Conservation (phyloP, 2,888 invertebrate genomes). For the Lithophane leautieri region DNA sequence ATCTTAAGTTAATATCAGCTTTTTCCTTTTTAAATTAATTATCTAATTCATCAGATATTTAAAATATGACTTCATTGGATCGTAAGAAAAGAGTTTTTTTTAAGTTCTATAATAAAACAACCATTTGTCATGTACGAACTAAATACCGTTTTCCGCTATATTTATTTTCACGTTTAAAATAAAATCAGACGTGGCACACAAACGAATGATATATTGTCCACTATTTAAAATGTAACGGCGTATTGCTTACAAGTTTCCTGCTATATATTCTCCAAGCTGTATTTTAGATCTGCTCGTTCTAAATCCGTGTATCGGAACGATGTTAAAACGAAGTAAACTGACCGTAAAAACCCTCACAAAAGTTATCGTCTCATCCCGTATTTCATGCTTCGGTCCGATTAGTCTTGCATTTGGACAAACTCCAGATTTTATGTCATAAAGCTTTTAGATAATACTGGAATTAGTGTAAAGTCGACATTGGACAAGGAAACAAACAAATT, state of each 20-base stretch:
- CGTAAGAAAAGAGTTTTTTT: slow-evolving; percentile 4
- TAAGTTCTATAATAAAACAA: slow-evolving; percentile 2
- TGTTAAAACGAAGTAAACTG: slow-evolving; percentile 48
- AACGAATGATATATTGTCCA: slow-evolving; percentile 43
- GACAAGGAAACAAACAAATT: slow-evolving; percentile 21
- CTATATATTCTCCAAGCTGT: slow-evolving; percentile 27
- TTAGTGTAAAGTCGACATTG: slow-evolving; percentile 32
- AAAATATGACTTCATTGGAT: background rate
- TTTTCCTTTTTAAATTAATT: background rate
- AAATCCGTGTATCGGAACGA: slow-evolving; percentile 50
- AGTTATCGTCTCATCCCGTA: slow-evolving; percentile 22
- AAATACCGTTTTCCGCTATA: slow-evolving; percentile 28
- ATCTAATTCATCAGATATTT: slow-evolving; percentile 2
- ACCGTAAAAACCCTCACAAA: slow-evolving; percentile 44
- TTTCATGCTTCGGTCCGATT: slow-evolving; percentile 31
- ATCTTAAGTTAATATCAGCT: background rate
- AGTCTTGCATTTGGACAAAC: slow-evolving; percentile 44
- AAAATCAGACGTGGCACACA: slow-evolving; percentile 42
- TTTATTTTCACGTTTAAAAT: slow-evolving; percentile 46
- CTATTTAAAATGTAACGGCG: slow-evolving; percentile 49
- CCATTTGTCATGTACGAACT: slow-evolving; percentile 33
- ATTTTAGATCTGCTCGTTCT: slow-evolving; percentile 45
- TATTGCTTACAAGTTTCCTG: slow-evolving; percentile 48
- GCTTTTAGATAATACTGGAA: slow-evolving; percentile 44
- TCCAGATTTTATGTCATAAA: slow-evolving; percentile 56